Conservation (phyloP, 2,113 vertebrate genomes). For the Aptenodytes forsteri region DNA sequence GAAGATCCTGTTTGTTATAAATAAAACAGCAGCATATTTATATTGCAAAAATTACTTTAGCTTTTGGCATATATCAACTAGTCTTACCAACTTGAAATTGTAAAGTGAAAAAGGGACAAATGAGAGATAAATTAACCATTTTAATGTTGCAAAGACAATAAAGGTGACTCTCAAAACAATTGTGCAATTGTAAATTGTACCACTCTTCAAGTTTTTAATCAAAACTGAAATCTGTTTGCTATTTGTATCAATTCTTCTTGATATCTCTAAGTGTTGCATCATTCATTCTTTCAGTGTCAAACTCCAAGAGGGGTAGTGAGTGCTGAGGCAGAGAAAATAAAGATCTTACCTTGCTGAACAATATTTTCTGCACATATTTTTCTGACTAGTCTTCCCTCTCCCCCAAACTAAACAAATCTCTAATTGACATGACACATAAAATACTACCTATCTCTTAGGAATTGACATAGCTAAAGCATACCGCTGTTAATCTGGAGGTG, state of each 20-base stretch:
- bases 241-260: not conserved
- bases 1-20: not conserved
- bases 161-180: not conserved
- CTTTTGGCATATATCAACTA: not conserved
- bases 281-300: not conserved
- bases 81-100: not conserved
- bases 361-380: not conserved
- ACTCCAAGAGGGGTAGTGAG: not conserved
- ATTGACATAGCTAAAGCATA: not conserved
- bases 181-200: not conserved
- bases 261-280: not conserved
- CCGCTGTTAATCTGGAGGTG: not conserved
- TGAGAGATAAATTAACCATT: not conserved
- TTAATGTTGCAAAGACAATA: not conserved
- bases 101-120: not conserved
- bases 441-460: not conserved
- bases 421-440: not conserved
- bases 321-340: not conserved
- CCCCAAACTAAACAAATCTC: not conserved
- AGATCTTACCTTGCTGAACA: not conserved
- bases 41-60: not conserved
- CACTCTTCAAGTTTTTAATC: not conserved
- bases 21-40: not conserved
- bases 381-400: not conserved
- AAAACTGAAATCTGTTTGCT: not conserved